Evolutionary conservation across 2,888 invertebrate genomes (phyloP).

Genomic region (Allacma fusca): DNA sequence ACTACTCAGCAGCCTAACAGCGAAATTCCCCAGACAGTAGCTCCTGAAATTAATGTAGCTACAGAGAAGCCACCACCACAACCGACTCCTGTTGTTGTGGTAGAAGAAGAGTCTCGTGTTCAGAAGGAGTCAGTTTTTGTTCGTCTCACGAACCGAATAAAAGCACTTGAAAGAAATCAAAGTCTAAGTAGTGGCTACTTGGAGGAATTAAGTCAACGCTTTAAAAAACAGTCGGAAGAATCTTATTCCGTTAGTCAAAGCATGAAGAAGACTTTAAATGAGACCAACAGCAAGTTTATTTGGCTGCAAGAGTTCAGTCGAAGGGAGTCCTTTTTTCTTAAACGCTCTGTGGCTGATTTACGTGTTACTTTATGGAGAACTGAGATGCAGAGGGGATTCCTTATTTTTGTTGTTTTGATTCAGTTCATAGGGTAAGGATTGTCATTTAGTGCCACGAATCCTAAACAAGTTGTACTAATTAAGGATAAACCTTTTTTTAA

Average conservation of each 20-base stretch:
- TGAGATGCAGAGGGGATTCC: conserved; percentile 59
- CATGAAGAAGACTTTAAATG: conserved; percentile 54
- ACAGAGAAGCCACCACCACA: conserved; percentile 60
- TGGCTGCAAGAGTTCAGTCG: conserved; percentile 54
- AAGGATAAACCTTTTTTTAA: background rate
- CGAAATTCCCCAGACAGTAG: background rate
- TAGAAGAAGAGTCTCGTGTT: conserved; percentile 61
- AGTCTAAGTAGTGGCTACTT: conserved; percentile 95
- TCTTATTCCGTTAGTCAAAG: conserved; percentile 50
- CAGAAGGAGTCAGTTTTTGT: conserved; percentile 97
- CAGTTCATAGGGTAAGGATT: conserved; percentile 49
- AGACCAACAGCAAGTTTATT: conserved; percentile 53
- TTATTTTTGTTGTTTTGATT: conserved; percentile 54
- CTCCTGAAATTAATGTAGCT: background rate
- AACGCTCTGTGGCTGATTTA: conserved; percentile 56
- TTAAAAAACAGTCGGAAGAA: conserved; percentile 96
- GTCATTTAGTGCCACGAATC: background rate
- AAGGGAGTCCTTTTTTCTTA: conserved; percentile 44
- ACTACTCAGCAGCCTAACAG: background rate
- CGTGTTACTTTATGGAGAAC: conserved; percentile 58
- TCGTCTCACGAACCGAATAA: conserved; percentile 90
- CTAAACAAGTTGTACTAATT: no score
- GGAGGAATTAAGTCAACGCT: conserved; percentile 92
- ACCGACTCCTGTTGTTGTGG: conserved; percentile 57
- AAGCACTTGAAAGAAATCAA: conserved; percentile 95